phyloP scores from a whole-genome alignment of 2,113 vertebrate species.

The Pseudorhombus dupliciocellatus region DNA sequence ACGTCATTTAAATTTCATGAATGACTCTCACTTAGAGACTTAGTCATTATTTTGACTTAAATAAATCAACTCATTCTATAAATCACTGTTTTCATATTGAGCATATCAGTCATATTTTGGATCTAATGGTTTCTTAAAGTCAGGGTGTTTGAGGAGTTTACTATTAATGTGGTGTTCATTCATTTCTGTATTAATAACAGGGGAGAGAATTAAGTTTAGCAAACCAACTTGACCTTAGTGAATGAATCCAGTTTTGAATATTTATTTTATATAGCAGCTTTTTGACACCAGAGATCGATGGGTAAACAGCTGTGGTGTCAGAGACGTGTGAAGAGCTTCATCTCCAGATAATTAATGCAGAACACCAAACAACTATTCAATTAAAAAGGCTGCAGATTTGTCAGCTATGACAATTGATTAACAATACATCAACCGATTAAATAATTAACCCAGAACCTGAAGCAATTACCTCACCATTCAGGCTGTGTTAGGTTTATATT shows the following conservation, averaged over 20 bases:
- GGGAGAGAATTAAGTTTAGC: neutral
- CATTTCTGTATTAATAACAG: neutral
- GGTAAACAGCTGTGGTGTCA: conserved; percentile 15
- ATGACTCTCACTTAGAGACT: too few relatives aligned
- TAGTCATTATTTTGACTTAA: too few relatives aligned
- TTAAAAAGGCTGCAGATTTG: conserved; percentile 37
- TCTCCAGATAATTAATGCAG: conserved; percentile 16
- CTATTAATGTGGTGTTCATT: neutral
- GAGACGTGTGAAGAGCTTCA: conserved; percentile 12
- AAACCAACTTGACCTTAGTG: neutral
- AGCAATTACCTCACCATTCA: conserved; percentile 50
- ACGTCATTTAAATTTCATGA: too few relatives aligned
- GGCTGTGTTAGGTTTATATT: conserved; percentile 20
- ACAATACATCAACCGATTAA: conserved; percentile 52
- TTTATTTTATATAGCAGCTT: neutral
- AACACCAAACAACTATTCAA: conserved; percentile 30
- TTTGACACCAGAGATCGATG: conserved; percentile 5
- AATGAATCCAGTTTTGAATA: neutral
- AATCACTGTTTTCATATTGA: neutral
- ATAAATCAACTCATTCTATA: too few relatives aligned
- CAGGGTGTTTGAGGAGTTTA: too few relatives aligned
- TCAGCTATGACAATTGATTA: conserved; percentile 45
- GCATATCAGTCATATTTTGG: too few relatives aligned
- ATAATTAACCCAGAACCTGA: conserved; percentile 48
- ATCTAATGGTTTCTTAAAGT: neutral